Conservation (phyloP, 2,113 vertebrate genomes). For the Camelus bactrianus region DNA sequence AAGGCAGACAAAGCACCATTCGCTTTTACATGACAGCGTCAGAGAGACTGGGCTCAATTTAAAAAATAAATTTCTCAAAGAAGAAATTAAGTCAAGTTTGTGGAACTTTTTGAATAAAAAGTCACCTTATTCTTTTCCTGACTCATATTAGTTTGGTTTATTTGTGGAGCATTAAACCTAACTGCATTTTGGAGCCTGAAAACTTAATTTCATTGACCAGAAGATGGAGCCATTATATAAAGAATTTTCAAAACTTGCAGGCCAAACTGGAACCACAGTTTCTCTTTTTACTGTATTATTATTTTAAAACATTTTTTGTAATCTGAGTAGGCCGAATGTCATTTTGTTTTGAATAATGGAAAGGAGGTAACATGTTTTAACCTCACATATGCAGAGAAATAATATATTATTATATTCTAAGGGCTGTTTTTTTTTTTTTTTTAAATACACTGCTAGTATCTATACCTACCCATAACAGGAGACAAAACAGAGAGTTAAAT, state of each 20-base stretch:
- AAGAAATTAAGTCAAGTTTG: background rate
- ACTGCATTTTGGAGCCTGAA: background rate
- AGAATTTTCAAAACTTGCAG: conserved; percentile 26
- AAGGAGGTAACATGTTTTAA: background rate
- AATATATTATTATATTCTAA: background rate
- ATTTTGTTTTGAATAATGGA: background rate
- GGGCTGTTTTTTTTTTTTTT: background rate
- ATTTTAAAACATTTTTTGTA: background rate
- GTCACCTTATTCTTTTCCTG: background rate
- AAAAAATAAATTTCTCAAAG: background rate
- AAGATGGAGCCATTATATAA: conserved; percentile 76
- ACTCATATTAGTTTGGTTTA: background rate
- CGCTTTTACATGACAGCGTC: background rate
- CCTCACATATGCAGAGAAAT: background rate
- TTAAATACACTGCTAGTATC: background rate
- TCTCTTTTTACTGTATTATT: background rate
- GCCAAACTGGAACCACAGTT: background rate
- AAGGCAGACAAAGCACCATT: accelerated
- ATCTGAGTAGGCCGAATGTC: background rate
- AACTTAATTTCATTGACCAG: conserved; percentile 65
- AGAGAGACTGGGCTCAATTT: background rate
- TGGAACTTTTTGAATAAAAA: conserved; percentile 12
- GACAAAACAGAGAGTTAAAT: background rate
- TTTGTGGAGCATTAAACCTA: background rate
- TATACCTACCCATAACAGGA: background rate